Percentiles rank a stretch among this genome's conserved stretches.
phyloP scores from a whole-genome alignment of 1,140 invertebrate genomes.

The Panulirus ornatus region DNA sequence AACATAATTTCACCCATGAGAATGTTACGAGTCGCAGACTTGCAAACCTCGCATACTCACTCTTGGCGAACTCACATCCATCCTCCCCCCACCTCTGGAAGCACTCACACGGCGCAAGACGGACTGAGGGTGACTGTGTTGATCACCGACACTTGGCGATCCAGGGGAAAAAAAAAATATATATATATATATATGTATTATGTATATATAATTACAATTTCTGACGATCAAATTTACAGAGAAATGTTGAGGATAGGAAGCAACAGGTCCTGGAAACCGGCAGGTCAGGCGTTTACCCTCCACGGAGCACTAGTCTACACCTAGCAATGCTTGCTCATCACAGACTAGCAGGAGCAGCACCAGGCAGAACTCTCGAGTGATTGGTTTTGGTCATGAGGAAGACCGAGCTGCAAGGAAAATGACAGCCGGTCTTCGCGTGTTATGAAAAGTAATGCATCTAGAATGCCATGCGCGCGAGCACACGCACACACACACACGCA shows the following conservation, averaged over 20 bases:
- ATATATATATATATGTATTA: not conserved
- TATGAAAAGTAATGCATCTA: not conserved
- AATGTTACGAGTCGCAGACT: constrained; percentile 2
- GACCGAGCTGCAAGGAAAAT: not conserved
- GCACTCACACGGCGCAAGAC: not conserved
- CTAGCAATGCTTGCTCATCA: not conserved
- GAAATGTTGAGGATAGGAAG: not conserved
- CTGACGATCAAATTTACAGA: not conserved
- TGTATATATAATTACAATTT: not conserved
- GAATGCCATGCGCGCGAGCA: not conserved
- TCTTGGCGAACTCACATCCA: not conserved
- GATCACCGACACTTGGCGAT: too few species aligned
- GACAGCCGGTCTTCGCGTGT: not conserved
- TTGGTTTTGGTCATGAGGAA: not conserved
- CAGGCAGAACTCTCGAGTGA: not conserved
- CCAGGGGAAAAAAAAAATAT: not conserved
- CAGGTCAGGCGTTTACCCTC: not conserved
- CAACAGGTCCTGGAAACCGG: not conserved
- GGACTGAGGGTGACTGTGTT: not conserved
- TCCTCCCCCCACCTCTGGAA: not conserved
- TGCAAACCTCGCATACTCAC: not conserved
- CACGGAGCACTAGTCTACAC: not conserved
- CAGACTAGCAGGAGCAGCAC: not conserved
- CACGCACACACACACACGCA: too few species aligned
- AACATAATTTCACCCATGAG: not conserved